A percentile compares a stretch with the other conserved stretches of the same genome.
These are phyloP conservation scores for Hemaris fuciformis DNA, from an alignment of 2,888 invertebrate species.

Conservation along the genomic window DNA sequence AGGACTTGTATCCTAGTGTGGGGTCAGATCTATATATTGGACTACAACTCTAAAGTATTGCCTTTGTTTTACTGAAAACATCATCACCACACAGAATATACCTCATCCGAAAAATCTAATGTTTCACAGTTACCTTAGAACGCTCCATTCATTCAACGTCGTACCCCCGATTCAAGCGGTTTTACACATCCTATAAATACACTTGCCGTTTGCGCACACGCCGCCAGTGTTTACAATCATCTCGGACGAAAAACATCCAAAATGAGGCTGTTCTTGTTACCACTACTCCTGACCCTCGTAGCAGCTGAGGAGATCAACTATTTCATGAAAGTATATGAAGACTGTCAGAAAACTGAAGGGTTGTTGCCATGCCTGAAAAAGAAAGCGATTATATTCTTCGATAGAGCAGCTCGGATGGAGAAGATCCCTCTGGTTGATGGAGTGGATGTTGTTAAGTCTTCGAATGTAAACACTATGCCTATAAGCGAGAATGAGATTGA, in stretches of 20 bases:
- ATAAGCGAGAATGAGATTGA: constrained; percentile 87
- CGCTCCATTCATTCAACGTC: constrained; percentile 15
- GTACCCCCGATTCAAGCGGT: constrained; percentile 41
- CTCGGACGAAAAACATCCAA: constrained; percentile 29
- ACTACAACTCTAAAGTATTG: too few relatives aligned
- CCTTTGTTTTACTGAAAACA: too few relatives aligned
- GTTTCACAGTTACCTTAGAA: not conserved
- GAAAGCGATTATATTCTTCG: constrained; percentile 90
- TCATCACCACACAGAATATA: not conserved
- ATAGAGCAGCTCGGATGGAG: constrained; percentile 87
- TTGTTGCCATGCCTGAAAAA: constrained; percentile 89
- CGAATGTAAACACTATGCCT: constrained; percentile 67
- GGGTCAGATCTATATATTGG: too few relatives aligned
- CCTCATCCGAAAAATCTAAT: constrained; percentile 12
- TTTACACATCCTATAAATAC: constrained; percentile 75
- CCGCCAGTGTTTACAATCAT: constrained; percentile 74
- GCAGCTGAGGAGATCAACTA: constrained; percentile 78
- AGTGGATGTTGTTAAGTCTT: constrained; percentile 83
- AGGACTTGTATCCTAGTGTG: too few relatives aligned
- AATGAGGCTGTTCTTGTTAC: constrained; percentile 62
- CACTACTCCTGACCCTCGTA: constrained; percentile 40
- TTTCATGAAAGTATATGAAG: constrained; percentile 87
- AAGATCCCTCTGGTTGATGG: constrained; percentile 83
- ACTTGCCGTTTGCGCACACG: constrained; percentile 40
- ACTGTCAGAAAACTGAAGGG: constrained; percentile 86